Conservation (phyloP, 2,113 vertebrate species). For the Arizona elegans region DNA sequence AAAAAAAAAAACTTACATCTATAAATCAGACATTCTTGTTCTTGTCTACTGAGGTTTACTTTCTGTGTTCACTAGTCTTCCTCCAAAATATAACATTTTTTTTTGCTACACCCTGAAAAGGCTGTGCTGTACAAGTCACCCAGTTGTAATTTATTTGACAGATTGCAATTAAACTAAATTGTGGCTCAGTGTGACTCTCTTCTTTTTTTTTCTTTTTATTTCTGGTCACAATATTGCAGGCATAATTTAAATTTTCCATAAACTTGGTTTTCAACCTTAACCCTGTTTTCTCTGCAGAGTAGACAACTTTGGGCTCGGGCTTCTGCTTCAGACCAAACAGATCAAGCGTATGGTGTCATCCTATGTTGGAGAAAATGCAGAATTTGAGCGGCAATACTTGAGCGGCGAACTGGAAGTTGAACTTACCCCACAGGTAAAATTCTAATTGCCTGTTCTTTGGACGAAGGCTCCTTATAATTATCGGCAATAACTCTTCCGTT, state of each 20-base stretch:
- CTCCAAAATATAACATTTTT: neutral
- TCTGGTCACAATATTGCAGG: neutral
- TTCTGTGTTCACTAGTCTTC: neutral
- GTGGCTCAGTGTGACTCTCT: neutral
- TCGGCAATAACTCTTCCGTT: neutral
- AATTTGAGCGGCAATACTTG: conserved; percentile 95
- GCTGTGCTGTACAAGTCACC: neutral
- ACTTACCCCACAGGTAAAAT: conserved; percentile 89
- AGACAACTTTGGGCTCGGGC: conserved; percentile 93
- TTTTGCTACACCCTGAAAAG: neutral
- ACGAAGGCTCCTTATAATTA: neutral
- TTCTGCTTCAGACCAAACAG: conserved; percentile 89
- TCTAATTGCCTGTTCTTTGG: neutral
- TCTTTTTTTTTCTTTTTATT: neutral
- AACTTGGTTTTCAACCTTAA: neutral
- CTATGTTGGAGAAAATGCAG: conserved; percentile 94
- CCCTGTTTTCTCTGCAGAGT: conserved; percentile 72
- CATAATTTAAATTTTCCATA: neutral
- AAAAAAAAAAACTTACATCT: neutral
- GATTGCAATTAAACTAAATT: neutral
- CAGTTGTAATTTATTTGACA: neutral
- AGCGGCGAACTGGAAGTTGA: conserved; percentile 94
- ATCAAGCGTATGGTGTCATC: conserved; percentile 97
- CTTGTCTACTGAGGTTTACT: neutral
- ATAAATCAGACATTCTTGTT: neutral